Conservation (phyloP, 2,113 vertebrate genomes). For the Poecilia latipinna region DNA sequence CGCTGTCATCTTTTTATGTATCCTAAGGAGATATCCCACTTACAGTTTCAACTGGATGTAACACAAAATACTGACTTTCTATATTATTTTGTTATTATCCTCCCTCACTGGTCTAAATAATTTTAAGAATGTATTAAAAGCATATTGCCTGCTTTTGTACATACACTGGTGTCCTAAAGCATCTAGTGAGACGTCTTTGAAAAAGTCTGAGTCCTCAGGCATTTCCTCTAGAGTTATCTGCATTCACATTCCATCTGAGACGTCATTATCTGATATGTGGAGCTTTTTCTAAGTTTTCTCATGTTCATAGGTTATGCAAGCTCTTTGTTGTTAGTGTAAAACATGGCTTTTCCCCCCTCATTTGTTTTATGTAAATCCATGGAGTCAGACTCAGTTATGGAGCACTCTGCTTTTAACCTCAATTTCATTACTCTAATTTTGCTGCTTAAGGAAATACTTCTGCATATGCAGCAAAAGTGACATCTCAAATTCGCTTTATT, state of each 20-base stretch:
- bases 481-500: not conserved
- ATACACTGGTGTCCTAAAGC: constrained; percentile 39
- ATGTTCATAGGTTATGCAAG: constrained; percentile 4
- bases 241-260: constrained; percentile 64
- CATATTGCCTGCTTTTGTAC: constrained; percentile 5
- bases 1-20: constrained; percentile 44
- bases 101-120: not conserved
- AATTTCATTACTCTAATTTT: constrained; percentile 26
- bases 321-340: constrained; percentile 7
- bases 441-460: constrained; percentile 4
- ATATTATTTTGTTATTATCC: constrained; percentile 1
- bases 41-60: constrained; percentile 63
- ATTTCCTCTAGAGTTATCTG: constrained; percentile 79
- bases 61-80: constrained; percentile 48
- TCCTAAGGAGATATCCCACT: constrained; percentile 56
- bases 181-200: constrained; percentile 33
- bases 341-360: constrained; percentile 19
- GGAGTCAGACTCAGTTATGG: constrained; percentile 17
- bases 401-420: constrained; percentile 3
- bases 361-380: constrained; percentile 39
- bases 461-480: constrained; percentile 3
- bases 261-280: constrained; percentile 69
- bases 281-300: constrained; percentile 35
- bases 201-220: constrained; percentile 61
- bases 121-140: not conserved